Conservation (phyloP, 2,113 vertebrate genomes). For the Aegotheles bennettii region DNA sequence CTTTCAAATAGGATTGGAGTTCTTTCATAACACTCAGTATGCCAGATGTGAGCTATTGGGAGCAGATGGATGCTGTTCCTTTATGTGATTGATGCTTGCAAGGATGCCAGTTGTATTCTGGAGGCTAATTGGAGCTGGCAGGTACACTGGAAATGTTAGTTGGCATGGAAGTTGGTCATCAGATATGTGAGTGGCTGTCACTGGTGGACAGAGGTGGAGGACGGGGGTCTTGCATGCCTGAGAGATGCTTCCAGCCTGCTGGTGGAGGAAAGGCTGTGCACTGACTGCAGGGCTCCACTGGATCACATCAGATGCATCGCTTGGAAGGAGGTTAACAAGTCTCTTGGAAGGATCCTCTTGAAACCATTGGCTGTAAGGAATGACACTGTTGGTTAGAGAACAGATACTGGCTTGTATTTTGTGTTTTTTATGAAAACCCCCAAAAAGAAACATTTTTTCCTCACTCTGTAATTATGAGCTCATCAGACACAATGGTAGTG, state of each 20-base stretch:
- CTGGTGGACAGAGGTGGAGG: neutral
- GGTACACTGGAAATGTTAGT: neutral
- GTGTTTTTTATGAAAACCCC: conserved; percentile 1
- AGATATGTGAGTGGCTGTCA: neutral
- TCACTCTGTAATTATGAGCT: neutral
- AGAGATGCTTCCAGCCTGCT: neutral
- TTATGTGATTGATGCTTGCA: neutral
- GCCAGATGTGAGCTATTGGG: conserved; percentile 38
- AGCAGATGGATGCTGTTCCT: conserved; percentile 33
- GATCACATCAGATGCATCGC: fast-evolving
- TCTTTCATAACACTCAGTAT: neutral
- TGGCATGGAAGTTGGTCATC: neutral
- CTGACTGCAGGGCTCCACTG: neutral
- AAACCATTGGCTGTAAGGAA: neutral
- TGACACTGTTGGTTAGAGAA: neutral
- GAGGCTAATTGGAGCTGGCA: neutral
- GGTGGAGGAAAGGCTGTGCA: fast-evolving
- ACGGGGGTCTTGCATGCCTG: neutral
- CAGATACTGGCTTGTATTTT: neutral
- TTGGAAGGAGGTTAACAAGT: neutral
- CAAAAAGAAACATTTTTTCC: neutral
- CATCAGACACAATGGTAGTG: neutral
- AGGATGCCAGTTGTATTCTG: neutral
- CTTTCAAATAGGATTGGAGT: neutral
- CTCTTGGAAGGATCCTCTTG: neutral